Evolutionary conservation across 1,140 invertebrate species (phyloP), one percentile per base, ranked within the genome.

Genomic region (Drosophila asahinai): DNA sequence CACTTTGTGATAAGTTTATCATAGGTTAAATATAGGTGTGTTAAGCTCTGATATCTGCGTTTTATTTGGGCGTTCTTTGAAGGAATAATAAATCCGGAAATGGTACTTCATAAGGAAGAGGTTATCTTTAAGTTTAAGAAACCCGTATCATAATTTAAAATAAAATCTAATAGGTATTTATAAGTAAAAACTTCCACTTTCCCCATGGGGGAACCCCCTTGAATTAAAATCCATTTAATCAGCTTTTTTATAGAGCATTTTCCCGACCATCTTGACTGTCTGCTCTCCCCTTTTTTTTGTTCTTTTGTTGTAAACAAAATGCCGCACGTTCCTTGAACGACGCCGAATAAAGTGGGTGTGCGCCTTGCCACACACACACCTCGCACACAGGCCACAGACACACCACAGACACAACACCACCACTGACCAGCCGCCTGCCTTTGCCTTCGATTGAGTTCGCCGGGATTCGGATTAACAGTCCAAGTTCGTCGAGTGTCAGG

Each of bases 221-320:
- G 2, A 9, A 17, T 1, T 5, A 4, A 40, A n/a, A 25, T 11
- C 19, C 54, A 57, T 57, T 57, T 11, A 57, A 57, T 40, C 14
- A 55, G 22, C 3, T n/a, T 55, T 15, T 38, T 9, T 51, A 49
- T 49, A 65, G 61, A 52, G 66, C 25, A 70, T 66, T 68, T 54
- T 33, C 17, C 48, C n/a, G 19, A 61, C n/a, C 45, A 40, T 42
- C 22, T 22, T 43, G 15, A 74, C 22, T 40, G 45, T 58, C 45
- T 19, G 33, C 33, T 51, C 30, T 33, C 15, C 33, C 51, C 66
- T 14, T 30, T 59, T 30, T 30, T 61, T 42, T 25, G 48, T 65
- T 75, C 60, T 51, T 62, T 75, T 79, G 74, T 74, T 86, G 75
- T 86, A 86, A 86, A 86, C 83, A 86, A 86, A 79, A 67, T 42